Percentiles rank a stretch among this genome's conserved stretches.
These are phyloP conservation scores for Pseudochirops corinnae DNA, from an alignment of 2,797 vertebrate species.

Conservation along the genomic window DNA sequence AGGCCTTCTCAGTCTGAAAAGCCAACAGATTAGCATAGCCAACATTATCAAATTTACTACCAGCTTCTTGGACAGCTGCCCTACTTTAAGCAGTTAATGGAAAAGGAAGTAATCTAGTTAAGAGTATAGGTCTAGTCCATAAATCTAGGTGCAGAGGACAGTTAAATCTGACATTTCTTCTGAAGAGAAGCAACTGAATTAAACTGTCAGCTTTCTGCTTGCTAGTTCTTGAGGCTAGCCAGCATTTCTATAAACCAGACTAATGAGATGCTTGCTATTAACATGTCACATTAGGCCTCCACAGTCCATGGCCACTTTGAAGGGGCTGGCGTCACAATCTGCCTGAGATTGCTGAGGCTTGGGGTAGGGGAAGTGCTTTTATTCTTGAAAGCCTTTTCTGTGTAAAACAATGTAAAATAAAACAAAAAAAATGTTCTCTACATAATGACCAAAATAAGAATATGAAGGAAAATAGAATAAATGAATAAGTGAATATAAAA, in stretches of 20 bases:
- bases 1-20: constrained; percentile 85
- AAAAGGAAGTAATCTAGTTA: constrained; percentile 93
- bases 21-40: constrained; percentile 88
- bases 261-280: constrained; percentile 82
- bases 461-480: constrained; percentile 40
- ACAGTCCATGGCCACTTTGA: background rate
- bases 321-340: background rate
- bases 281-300: constrained; percentile 10
- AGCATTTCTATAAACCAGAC: constrained; percentile 84
- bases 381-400: background rate
- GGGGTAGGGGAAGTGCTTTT: background rate
- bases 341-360: background rate
- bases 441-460: constrained; percentile 1
- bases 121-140: constrained; percentile 87
- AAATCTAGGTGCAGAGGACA: constrained; percentile 84
- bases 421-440: constrained; percentile 33
- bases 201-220: constrained; percentile 86
- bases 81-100: constrained; percentile 90
- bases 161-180: constrained; percentile 88
- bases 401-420: constrained; percentile 36
- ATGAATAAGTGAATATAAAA: constrained; percentile 11
- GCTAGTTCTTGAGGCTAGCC: constrained; percentile 84
- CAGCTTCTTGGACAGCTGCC: constrained; percentile 94
- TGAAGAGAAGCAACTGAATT: constrained; percentile 80
- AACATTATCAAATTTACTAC: constrained; percentile 92